These are phyloP conservation scores for Natator depressus DNA, from an alignment of 2,113 vertebrate genomes.

Conservation along the genomic window DNA sequence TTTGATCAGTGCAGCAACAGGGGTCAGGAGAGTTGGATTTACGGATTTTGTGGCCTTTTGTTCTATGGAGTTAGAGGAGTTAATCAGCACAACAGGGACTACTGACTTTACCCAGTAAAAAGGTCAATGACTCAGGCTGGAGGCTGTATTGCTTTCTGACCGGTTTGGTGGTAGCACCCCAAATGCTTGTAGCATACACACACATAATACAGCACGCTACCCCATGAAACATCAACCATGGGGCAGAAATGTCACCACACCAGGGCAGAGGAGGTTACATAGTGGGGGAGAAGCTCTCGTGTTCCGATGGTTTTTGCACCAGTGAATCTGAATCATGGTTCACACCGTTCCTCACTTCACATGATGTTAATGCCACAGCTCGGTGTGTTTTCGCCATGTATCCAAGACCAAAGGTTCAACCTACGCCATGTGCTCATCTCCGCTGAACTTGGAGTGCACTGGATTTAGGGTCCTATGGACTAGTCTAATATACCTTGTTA, in stretches of 20 bases:
- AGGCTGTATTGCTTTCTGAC: conserved; percentile 23
- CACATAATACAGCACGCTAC: not conserved
- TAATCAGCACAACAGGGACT: conserved; percentile 70
- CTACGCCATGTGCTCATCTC: accelerated
- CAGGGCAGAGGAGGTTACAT: not conserved
- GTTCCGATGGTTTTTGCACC: not conserved
- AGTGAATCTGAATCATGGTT: not conserved
- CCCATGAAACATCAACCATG: not conserved
- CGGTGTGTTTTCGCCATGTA: not conserved
- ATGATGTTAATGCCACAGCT: not conserved
- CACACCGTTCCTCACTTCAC: not conserved
- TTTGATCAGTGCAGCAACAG: conserved; percentile 57
- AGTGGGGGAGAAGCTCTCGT: not conserved
- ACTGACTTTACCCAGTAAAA: conserved; percentile 60
- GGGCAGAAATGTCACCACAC: not conserved
- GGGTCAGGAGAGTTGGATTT: conserved; percentile 33
- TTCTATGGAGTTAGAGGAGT: conserved; percentile 63
- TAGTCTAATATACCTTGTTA: not conserved
- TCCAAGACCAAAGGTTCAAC: not conserved
- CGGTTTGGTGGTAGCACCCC: not conserved
- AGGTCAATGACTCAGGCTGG: conserved; percentile 65
- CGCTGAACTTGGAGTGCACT: not conserved
- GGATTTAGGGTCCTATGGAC: not conserved
- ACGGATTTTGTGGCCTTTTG: conserved; percentile 63
- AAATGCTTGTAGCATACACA: not conserved